Evolutionary conservation across 2,113 vertebrate genomes (phyloP).

Genomic region (Rana temporaria): DNA sequence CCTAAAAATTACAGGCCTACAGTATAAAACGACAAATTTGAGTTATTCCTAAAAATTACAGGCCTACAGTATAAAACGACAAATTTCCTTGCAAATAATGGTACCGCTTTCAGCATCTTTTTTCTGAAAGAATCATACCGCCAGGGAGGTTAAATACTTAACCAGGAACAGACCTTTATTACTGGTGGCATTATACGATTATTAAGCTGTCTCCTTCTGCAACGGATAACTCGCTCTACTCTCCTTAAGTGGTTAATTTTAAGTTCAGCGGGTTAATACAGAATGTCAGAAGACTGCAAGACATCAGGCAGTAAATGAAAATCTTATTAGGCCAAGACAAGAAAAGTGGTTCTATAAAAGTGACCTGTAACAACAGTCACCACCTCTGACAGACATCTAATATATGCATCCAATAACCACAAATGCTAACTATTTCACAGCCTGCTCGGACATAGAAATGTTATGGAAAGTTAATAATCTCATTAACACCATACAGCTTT

Average conservation of each 20-base stretch:
- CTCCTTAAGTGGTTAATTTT: background rate
- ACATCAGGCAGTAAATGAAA: slow-evolving; percentile 3
- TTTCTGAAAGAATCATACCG: too few species aligned
- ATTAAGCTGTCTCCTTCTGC: too few species aligned
- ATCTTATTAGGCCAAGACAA: slow-evolving; percentile 26
- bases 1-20: too few species aligned
- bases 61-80: too few species aligned
- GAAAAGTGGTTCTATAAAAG: slow-evolving; percentile 1
- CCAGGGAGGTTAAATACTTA: too few species aligned
- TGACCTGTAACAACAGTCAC: background rate
- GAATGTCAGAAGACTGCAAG: background rate
- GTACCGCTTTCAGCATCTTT: too few species aligned
- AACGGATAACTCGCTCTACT: too few species aligned
- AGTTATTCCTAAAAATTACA: too few species aligned
- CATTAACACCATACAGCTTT: slow-evolving; percentile 7
- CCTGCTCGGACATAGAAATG: slow-evolving; percentile 2
- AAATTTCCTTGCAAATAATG: too few species aligned
- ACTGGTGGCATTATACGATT: too few species aligned
- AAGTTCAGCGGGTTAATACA: background rate
- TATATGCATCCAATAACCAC: slow-evolving; percentile 26
- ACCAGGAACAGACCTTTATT: too few species aligned
- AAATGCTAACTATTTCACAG: slow-evolving; percentile 32
- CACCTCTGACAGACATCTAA: slow-evolving; percentile 8
- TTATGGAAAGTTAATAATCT: slow-evolving; percentile 23
- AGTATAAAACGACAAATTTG: too few species aligned